Conservation (phyloP, 2,113 vertebrate species). For the Nycticryphes semicollaris region DNA sequence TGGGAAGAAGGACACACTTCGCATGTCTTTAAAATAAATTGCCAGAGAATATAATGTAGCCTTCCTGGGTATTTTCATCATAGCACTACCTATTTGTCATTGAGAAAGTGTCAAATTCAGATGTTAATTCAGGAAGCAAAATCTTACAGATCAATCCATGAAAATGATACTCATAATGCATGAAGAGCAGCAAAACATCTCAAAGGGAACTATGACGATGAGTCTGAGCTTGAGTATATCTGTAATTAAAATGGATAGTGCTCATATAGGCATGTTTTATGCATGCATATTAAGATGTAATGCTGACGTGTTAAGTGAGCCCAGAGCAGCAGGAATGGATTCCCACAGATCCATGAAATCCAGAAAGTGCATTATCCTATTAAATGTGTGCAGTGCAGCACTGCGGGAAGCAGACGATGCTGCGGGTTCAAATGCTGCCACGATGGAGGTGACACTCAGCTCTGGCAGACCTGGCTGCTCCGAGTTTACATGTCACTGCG, state of each 20-base stretch:
- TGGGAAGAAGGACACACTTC: slow-evolving; percentile 72
- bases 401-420: accelerated
- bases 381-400: not conserved
- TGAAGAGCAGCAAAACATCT: not conserved
- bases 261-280: not conserved
- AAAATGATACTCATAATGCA: not conserved
- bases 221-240: not conserved
- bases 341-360: not conserved
- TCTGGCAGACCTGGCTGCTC: not conserved
- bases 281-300: not conserved
- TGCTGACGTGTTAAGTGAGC: not conserved
- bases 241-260: not conserved
- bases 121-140: slow-evolving; percentile 37
- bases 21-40: slow-evolving; percentile 68
- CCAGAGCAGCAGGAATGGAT: not conserved
- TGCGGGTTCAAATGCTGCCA: not conserved
- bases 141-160: not conserved
- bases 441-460: not conserved
- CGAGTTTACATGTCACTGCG: not conserved
- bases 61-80: slow-evolving; percentile 24
- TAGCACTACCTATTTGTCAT: slow-evolving; percentile 37
- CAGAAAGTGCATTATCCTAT: not conserved
- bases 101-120: slow-evolving; percentile 7
- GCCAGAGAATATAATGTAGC: slow-evolving; percentile 13
- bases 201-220: not conserved